Evolutionary conservation across 1,140 invertebrate species (phyloP).

Genomic region (Dinoponera quadriceps): DNA sequence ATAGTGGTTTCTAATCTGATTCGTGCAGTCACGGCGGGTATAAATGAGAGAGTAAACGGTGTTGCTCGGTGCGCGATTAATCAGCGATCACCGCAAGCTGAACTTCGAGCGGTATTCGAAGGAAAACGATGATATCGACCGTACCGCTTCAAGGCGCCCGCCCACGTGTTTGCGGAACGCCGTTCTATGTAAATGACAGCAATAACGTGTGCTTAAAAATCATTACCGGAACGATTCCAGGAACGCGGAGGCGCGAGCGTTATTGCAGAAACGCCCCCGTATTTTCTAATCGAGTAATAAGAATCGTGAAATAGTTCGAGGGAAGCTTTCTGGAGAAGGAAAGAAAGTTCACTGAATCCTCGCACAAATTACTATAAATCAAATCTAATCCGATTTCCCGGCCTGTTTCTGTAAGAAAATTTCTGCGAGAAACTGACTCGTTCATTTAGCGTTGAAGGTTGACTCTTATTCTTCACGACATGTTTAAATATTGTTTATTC

Average conservation of each 20-base stretch:
- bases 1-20: slow-evolving; percentile 29
- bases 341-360: too few species aligned
- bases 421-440: too few species aligned
- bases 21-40: neutral
- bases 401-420: too few species aligned
- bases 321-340: too few species aligned
- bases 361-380: too few species aligned
- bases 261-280: neutral
- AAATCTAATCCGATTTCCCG: too few species aligned
- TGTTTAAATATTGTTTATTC: too few species aligned
- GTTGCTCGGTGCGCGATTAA: slow-evolving; percentile 21
- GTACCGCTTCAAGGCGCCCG: neutral
- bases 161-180: slow-evolving; percentile 1
- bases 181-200: slow-evolving; percentile 10
- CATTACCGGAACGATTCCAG: neutral
- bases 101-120: neutral
- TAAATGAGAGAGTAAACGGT: slow-evolving; percentile 2
- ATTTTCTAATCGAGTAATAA: too few species aligned
- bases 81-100: neutral
- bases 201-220: neutral
- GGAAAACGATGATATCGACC: slow-evolving; percentile 17
- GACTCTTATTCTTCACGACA: too few species aligned
- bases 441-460: too few species aligned
- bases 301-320: too few species aligned
- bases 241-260: neutral